Evolutionary conservation across 2,888 invertebrate genomes (phyloP), one percentile per base, ranked within the genome.

Genomic region (Steinernema carpocapsae): DNA sequence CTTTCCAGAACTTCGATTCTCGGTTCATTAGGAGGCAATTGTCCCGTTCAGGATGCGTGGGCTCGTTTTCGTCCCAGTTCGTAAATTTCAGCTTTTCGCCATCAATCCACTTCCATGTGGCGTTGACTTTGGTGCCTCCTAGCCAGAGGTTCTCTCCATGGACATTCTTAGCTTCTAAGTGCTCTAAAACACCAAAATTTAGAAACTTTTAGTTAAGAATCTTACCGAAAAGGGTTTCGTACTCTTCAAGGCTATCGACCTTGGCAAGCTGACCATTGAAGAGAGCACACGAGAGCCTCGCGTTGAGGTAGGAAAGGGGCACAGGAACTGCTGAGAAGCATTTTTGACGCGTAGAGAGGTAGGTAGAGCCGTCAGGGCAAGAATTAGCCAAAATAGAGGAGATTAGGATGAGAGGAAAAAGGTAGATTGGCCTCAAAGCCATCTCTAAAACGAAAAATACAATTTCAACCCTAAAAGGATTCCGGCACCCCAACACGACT

Each of bases 101-200:
- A 14, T 56, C 56, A 3, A 24, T 7, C 56, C 56, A 56, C 2
- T 3, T 14, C 56, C 56, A 56, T 22, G 56, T 56, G 56, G 56
- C 22, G 56, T 56, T 56, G 56, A 56, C 26, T 3, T 56, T 56
- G 24, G 56, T 56, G 56, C 56, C 56, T 56, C 56, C 56, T 24
- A 56, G 56, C 56, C 56, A 56, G 26, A 24, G 26, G 24, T 56
- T 17, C 17, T 17, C 14, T 14, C 56, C 56, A 14, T 1, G 12
- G 26, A 26, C 26, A 3, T 26, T 26, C 24, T 26, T 19, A 7
- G 17, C 2, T 7, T 3, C 22, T 22, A 56, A 14, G 26, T 56
- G 56, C 10, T 19, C 56, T 56, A 24, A 56, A 56, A 17, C 26
- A 4, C 6, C 48, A 4, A 7, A 7, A 17, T 7, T 19, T 14